Base-by-base conservation (phyloP, 2,113 vertebrate genomes). In the Oplegnathus fasciatus region DNA sequence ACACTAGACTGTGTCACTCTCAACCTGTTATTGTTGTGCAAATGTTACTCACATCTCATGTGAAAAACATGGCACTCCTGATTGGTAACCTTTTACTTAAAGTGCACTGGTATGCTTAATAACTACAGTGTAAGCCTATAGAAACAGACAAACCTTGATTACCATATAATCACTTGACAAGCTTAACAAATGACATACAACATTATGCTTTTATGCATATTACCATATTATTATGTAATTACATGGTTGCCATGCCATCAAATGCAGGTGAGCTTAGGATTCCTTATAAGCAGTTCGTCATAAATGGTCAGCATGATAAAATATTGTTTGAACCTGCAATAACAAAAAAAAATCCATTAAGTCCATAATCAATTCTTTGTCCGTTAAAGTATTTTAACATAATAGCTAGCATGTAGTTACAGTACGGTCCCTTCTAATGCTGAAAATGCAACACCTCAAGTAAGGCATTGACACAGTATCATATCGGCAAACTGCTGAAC, bases 1-100 rank as follows among this genome's bases (percentile, higher is more conserved):
- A 87, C 58, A 72, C 48, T 80, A 44, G 72, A 78, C 81, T 46
- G 37, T 83, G 82, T 79, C 86, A 71, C 80, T 80, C 79, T 90
- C 77, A 84, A 89, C 86, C 85, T 91, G 88, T 86, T 89, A 86
- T 84, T 90, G 86, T 91, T 91, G 86, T 89, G 75, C 65, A 85
- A 88, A 84, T 83, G 74, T 71, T 90, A 52, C 58, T 80, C 40
- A 42, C 55, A 82, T 52, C 22, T 55, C 60, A 46, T 44, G 73
- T 1, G 52, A 46, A 62, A 73, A 77, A 76, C 30, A 86, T 44
- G 37, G 30, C 57, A 9, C 17, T 64, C 28, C 30, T 64, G 78
- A 78, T 88, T 78, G 28, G 22, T 75, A 62, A 44, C 20, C 54
- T 68, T 82, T 79, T 5, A 73, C 15, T 20, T 86, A 22, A 66